Percentiles rank a stretch among this genome's conserved stretches.
phyloP scores from a whole-genome alignment of 2,113 vertebrate genomes.

The Chaetops frenatus region DNA sequence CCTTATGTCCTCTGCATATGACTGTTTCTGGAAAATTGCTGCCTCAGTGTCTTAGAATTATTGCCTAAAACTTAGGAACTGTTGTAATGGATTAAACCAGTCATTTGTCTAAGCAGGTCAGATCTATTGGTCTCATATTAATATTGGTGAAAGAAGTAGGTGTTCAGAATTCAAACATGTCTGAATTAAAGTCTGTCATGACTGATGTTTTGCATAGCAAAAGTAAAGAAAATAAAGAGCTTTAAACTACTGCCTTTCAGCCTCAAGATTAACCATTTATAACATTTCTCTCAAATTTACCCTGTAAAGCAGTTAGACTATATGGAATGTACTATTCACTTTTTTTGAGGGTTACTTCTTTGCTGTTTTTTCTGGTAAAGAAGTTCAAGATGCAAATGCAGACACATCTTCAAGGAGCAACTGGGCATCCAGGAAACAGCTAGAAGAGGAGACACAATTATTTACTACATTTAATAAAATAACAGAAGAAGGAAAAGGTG shows the following conservation, averaged over 20 bases:
- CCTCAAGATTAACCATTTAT: not conserved
- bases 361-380: not conserved
- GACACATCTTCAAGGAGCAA: not conserved
- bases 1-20: not conserved
- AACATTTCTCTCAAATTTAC: not conserved
- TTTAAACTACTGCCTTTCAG: not conserved
- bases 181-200: not conserved
- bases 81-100: not conserved
- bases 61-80: not conserved
- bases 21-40: not conserved
- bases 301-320: not conserved
- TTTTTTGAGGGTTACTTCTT: not conserved
- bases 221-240: not conserved
- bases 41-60: not conserved
- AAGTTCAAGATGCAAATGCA: not conserved
- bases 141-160: not conserved
- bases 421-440: not conserved
- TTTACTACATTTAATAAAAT: not conserved
- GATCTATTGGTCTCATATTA: not conserved
- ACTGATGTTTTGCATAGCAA: not conserved
- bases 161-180: not conserved
- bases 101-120: not conserved
- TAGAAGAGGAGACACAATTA: not conserved
- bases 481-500: not conserved
- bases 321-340: not conserved